These are phyloP conservation scores for Tethya wilhelma DNA, from an alignment of 37 sponge, comb jelly and placozoan species.

Conservation along the genomic window DNA sequence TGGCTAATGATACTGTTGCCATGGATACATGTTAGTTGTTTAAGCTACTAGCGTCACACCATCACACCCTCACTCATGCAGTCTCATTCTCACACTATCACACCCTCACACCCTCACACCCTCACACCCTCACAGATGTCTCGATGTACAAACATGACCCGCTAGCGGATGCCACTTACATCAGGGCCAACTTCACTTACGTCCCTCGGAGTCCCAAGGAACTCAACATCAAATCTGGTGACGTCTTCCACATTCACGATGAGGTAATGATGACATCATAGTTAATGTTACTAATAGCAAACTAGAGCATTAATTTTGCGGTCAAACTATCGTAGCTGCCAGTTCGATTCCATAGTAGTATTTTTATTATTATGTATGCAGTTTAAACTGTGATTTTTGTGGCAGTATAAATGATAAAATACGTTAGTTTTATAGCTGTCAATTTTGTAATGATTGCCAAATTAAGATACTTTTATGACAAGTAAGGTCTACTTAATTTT, in stretches of 20 bases:
- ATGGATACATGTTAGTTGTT: background rate
- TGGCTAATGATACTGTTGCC: background rate
- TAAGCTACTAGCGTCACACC: background rate
- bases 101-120: constrained; percentile 8
- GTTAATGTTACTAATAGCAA: no score
- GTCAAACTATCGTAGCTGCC: no score
- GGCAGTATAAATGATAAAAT: no score
- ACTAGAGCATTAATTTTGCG: no score
- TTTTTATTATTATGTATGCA: no score
- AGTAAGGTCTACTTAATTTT: no score
- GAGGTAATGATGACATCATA: constrained; percentile 47
- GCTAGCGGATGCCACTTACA: constrained; percentile 71
- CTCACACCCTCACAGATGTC: constrained; percentile 31
- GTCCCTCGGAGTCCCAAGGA: constrained; percentile 71
- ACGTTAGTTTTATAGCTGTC: no score
- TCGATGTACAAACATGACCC: constrained; percentile 57
- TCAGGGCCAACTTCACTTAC: constrained; percentile 83
- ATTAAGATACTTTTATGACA: no score
- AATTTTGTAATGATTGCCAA: no score
- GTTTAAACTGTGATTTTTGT: no score
- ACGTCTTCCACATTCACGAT: constrained; percentile 83
- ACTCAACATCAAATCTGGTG: constrained; percentile 45
- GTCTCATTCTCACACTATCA: background rate
- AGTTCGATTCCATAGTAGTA: no score
- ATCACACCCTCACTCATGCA: background rate